Base-by-base conservation (phyloP, 2,888 invertebrate species). In the Spodoptera littoralis region DNA sequence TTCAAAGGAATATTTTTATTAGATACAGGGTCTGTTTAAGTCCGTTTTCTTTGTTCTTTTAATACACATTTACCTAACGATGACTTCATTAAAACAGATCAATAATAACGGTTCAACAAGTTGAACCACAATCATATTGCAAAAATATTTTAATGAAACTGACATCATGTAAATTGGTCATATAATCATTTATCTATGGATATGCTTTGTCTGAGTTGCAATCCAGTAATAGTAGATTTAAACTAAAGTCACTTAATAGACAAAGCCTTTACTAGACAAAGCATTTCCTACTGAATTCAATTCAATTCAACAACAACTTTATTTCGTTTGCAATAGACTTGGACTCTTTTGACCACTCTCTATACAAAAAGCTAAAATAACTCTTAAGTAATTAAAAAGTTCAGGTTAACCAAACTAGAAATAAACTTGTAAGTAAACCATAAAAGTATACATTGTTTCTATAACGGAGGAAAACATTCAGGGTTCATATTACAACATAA, bases 401-500 rank as follows among this genome's bases (percentile, higher is more conserved):
- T 36, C 4, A 36, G 8, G 4, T 6, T 9, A 36, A 36, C 36
- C 36, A 36, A 36, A 36, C 36, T 36, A 36, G 36, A 36, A 36
- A 36, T 36, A 36, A 36, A 36, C 36, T 36, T 11, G 13, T 47
- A 24, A 8, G 5, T 18, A 36, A 43, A 9, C 43, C n/a, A n/a
- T 54, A 43, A 41, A 54, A 68, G 47, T 46, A 42, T 45, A 48
- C 55, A 56, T 8, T 45, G 47, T 56, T 42, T 42, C 46, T 44
- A 43, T 50, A 72, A 72, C 51, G 27, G 44, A 24, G 50, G 61
- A 8, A 36, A 36, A 58, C 66, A 55, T 64, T 62, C 22, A 58
- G 56, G 57, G 44, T 65, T 51, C 8, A 36, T 8, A 64, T 47
- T 53, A 41, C 27, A 60, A 64, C 55, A 71, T 62, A 58, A 70